A percentile compares a stretch with the other conserved stretches of the same genome.
Evolutionary conservation across 2,888 invertebrate genomes (phyloP).

Genomic region (Neoascia interrupta): DNA sequence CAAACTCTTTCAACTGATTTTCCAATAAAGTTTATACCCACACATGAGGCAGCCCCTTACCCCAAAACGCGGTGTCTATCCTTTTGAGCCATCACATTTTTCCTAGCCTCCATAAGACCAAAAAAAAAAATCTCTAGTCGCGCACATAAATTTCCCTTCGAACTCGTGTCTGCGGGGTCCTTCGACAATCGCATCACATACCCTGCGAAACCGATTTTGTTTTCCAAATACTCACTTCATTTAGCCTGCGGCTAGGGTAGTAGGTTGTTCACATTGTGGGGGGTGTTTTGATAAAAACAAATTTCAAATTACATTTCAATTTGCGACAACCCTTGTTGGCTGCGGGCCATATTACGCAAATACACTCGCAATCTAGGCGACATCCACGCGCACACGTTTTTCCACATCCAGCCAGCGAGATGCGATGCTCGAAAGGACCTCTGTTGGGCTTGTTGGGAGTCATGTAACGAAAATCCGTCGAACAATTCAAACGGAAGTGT

Average conservation of each 20-base stretch:
- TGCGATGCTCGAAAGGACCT: conserved; percentile 30
- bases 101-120: conserved; percentile 12
- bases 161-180: too few relatives aligned
- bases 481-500: conserved; percentile 39
- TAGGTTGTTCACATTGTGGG: conserved; percentile 56
- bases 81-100: neutral
- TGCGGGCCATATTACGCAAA: conserved; percentile 50
- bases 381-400: conserved; percentile 8
- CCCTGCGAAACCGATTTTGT: neutral
- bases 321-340: conserved; percentile 68
- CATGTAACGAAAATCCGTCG: conserved; percentile 44
- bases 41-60: conserved; percentile 2
- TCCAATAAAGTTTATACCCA: conserved; percentile 40
- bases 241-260: conserved; percentile 59
- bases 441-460: conserved; percentile 22
- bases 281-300: conserved; percentile 73
- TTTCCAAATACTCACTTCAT: conserved; percentile 58
- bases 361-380: conserved; percentile 19
- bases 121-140: conserved; percentile 9
- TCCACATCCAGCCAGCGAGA: neutral
- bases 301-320: conserved; percentile 72
- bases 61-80: neutral
- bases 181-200: too few relatives aligned
- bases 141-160: conserved; percentile 45
- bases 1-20: conserved; percentile 14